Evolutionary conservation across 1,140 invertebrate genomes (phyloP).

Genomic region (Lepidotrigona ventralis): DNA sequence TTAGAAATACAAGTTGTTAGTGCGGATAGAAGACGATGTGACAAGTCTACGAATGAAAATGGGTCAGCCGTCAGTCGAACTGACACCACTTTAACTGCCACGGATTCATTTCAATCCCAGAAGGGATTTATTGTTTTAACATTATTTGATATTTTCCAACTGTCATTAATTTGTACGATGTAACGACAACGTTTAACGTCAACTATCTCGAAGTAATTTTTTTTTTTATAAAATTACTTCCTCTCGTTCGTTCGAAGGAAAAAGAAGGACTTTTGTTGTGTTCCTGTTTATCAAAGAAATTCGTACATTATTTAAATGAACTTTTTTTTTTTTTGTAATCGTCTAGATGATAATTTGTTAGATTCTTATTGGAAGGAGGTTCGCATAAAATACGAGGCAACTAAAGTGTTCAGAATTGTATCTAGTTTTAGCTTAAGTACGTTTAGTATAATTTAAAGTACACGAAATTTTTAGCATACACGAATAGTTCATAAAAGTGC

Average conservation of each 20-base stretch:
- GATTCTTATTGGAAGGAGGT: neutral
- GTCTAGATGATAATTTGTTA: constrained; percentile 13
- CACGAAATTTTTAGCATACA: constrained; percentile 30
- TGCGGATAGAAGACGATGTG: constrained; percentile 89
- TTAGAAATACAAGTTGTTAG: constrained; percentile 88
- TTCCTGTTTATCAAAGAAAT: constrained; percentile 22
- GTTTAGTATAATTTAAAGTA: constrained; percentile 38
- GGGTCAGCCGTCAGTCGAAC: constrained; percentile 59
- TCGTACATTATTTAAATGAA: constrained; percentile 5
- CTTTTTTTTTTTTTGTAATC: constrained; percentile 1
- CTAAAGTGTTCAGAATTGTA: constrained; percentile 42
- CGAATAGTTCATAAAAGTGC: constrained; percentile 14
- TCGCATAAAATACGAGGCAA: constrained; percentile 10
- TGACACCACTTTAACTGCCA: constrained; percentile 57
- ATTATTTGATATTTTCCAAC: neutral
- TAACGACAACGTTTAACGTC: neutral
- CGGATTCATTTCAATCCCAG: neutral
- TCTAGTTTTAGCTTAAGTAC: constrained; percentile 34
- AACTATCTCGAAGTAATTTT: neutral
- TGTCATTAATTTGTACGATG: constrained; percentile 33
- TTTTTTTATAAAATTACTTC: neutral
- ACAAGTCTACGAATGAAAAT: constrained; percentile 84
- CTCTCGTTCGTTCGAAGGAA: neutral
- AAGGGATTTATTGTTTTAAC: constrained; percentile 4
- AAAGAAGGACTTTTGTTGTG: neutral